These are phyloP conservation scores for Parapsyche elsis DNA, from an alignment of 1,140 invertebrate species.

Conservation along the genomic window DNA sequence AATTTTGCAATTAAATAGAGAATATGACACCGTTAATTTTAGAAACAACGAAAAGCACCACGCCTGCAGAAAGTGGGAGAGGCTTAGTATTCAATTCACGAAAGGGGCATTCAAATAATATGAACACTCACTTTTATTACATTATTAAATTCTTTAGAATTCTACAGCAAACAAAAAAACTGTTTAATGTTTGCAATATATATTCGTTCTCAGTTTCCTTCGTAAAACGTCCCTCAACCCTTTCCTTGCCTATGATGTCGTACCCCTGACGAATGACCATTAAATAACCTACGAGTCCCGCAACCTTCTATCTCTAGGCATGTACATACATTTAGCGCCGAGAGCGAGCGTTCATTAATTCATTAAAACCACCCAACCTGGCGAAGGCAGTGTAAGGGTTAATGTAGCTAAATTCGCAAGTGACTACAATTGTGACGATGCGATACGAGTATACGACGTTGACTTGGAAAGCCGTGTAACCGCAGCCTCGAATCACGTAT, in stretches of 20 bases:
- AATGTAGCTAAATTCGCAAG: neutral
- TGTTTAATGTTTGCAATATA: no score
- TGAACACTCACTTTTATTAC: no score
- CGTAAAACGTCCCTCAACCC: neutral
- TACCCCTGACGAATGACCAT: neutral
- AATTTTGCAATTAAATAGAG: neutral
- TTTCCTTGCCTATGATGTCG: neutral
- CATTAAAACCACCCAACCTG: neutral
- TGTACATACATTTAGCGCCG: neutral
- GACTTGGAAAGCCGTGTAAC: neutral
- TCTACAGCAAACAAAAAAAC: no score
- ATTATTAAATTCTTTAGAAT: no score
- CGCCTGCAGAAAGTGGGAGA: neutral
- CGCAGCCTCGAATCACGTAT: neutral
- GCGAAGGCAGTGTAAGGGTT: neutral
- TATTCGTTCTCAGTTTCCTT: neutral
- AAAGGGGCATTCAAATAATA: neutral
- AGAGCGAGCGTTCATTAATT: neutral
- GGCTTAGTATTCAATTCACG: neutral
- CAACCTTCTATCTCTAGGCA: neutral
- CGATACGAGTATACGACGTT: neutral
- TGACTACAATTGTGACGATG: no score
- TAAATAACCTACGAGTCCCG: neutral
- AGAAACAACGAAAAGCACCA: neutral
- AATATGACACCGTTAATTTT: neutral